These are phyloP conservation scores for Melanogrammus aeglefinus DNA, from an alignment of 2,797 vertebrate species.

Conservation along the genomic window DNA sequence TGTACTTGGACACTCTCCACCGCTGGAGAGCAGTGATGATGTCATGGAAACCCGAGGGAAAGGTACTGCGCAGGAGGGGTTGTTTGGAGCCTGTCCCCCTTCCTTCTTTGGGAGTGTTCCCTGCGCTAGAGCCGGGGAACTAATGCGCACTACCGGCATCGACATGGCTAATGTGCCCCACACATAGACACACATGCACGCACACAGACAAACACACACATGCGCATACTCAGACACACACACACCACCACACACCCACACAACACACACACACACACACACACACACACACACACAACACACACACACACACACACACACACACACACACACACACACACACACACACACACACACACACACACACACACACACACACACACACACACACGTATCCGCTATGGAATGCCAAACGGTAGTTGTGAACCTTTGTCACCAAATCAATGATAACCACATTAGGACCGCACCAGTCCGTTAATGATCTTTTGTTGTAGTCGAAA, in stretches of 20 bases:
- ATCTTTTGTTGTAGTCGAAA: too few species aligned
- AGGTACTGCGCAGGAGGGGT: background rate
- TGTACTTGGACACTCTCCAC: too few species aligned
- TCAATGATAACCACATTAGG: too few species aligned
- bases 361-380: too few species aligned
- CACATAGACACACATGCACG: background rate
- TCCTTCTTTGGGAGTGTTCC: background rate
- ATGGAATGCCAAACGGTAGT: too few species aligned
- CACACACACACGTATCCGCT: too few species aligned
- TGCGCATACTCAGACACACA: too few species aligned
- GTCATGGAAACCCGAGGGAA: conserved; percentile 53
- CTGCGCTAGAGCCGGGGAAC: background rate
- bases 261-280: too few species aligned
- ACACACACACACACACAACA: background rate
- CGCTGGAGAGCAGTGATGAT: conserved; percentile 44
- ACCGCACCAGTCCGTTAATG: too few species aligned
- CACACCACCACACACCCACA: background rate
- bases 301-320: too few species aligned
- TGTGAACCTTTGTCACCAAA: too few species aligned
- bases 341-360: too few species aligned
- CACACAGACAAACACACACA: background rate
- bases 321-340: background rate
- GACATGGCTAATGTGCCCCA: background rate
- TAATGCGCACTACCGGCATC: background rate
- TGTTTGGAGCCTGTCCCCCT: background rate